Base-by-base conservation (phyloP, 2,113 vertebrate species). In the Onychostruthus taczanowskii region DNA sequence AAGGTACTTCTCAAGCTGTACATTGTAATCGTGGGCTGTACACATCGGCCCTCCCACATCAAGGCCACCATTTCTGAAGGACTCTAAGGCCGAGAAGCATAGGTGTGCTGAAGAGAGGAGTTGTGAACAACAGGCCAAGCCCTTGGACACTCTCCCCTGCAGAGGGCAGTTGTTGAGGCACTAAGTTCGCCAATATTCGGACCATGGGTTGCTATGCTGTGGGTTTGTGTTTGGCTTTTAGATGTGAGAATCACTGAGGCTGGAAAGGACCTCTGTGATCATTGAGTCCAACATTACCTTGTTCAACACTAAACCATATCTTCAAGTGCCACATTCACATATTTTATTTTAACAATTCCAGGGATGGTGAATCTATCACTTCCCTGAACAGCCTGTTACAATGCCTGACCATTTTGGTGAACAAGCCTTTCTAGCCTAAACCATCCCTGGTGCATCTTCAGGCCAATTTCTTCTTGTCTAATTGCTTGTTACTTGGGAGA, bases 1-100 rank as follows among this genome's bases (percentile, higher is more conserved):
- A 14, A 64, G 62, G 30, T 24, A 17, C 5, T 84, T 67, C 64
- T 74, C 47, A 59, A 33, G 30, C 2, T 50, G 44, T 35, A 5
- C 8, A 0, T 10, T 33, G 15, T 28, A 39, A 46, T 7, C 17
- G 5, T 5, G 22, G 9, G 18, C 58, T 46, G 39, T 27, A 28
- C 33, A 27, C 39, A 9, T 11, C 5, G 4, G n/a, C 31, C 6
- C 18, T 77, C 18, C 56, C 11, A 2, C 5, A 4, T 24, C 31
- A 53, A n/a, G 23, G 49, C 49, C 35, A 7, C 16, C 4, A 2
- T 56, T 82, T 27, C 31, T 18, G 11, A 50, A 18, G 44, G 68
- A 63, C 16, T 39, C 30, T 9, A 46, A 59, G 50, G 49, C 50
- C 0, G 0, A 72, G 33, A 27, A 41, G 21, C 22, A 7, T 4